Evolutionary conservation across 2,888 invertebrate species (phyloP).

Genomic region (Nemurella pictetii): DNA sequence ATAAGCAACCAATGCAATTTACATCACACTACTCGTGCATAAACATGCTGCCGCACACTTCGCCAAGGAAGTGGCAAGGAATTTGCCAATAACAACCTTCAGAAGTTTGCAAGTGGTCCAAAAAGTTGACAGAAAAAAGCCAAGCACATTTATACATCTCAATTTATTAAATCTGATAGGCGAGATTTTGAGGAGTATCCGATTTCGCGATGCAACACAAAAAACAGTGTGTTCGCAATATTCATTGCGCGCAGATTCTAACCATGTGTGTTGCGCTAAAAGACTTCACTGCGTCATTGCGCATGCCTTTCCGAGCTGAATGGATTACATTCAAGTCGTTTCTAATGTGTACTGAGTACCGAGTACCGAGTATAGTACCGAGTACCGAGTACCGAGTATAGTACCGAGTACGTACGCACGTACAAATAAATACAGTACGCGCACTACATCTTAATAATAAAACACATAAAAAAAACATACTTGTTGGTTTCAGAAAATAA

Average conservation of each 20-base stretch:
- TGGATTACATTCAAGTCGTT: not conserved
- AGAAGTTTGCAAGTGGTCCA: too few relatives aligned
- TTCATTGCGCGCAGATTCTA: too few relatives aligned
- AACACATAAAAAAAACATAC: not conserved
- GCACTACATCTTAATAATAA: not conserved
- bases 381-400: too few relatives aligned
- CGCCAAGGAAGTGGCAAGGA: too few relatives aligned
- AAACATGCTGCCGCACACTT: too few relatives aligned
- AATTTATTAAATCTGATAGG: not conserved
- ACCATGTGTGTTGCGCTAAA: not conserved
- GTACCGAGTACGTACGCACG: too few relatives aligned
- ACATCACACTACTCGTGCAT: too few relatives aligned
- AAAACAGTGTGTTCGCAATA: not conserved
- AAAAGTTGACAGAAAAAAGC: constrained; percentile 41
- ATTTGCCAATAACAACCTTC: too few relatives aligned
- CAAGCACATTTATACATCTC: not conserved
- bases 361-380: too few relatives aligned
- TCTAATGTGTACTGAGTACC: not conserved
- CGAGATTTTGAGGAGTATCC: not conserved
- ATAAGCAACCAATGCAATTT: constrained; percentile 12
- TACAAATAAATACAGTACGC: not conserved
- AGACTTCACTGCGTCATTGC: not conserved
- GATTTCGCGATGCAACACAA: not conserved
- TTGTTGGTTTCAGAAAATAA: not conserved
- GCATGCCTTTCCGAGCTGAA: not conserved